A percentile compares a stretch with the other conserved stretches of the same genome.
Evolutionary conservation across 2,113 vertebrate genomes (phyloP).

Genomic region (Psilopogon haemacephalus): DNA sequence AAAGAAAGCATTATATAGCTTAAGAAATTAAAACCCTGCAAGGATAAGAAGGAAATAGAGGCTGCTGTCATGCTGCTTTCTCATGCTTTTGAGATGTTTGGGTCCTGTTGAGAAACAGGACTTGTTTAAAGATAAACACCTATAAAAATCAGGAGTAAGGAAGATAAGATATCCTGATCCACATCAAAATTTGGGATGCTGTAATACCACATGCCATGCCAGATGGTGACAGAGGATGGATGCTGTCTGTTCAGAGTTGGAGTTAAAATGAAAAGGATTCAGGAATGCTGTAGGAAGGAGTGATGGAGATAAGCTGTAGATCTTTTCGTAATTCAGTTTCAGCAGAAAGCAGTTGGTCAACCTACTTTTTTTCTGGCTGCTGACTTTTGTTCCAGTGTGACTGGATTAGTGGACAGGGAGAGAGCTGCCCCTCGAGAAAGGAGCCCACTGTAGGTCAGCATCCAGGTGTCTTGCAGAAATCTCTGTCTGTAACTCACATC

Average conservation of each 20-base stretch:
- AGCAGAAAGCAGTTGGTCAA: background rate
- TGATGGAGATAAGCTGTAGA: background rate
- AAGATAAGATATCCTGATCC: background rate
- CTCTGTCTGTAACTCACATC: background rate
- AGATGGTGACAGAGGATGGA: background rate
- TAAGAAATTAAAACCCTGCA: background rate
- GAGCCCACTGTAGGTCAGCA: fast-evolving
- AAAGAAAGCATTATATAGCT: background rate
- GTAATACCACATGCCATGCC: background rate
- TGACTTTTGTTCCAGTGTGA: background rate
- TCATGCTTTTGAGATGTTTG: background rate
- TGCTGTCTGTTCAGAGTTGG: background rate
- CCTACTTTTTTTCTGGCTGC: background rate
- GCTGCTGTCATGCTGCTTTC: background rate
- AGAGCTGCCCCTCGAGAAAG: background rate
- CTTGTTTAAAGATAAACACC: background rate
- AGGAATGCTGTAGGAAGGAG: background rate
- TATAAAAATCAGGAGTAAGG: background rate
- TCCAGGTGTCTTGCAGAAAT: background rate
- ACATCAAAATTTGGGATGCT: background rate
- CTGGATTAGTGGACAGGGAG: background rate
- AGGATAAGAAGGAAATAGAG: background rate
- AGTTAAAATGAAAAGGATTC: background rate
- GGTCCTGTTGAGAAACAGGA: background rate
- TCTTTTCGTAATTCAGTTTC: background rate